Evolutionary conservation across 1,140 invertebrate genomes (phyloP).

Genomic region (Bombus ignitus): DNA sequence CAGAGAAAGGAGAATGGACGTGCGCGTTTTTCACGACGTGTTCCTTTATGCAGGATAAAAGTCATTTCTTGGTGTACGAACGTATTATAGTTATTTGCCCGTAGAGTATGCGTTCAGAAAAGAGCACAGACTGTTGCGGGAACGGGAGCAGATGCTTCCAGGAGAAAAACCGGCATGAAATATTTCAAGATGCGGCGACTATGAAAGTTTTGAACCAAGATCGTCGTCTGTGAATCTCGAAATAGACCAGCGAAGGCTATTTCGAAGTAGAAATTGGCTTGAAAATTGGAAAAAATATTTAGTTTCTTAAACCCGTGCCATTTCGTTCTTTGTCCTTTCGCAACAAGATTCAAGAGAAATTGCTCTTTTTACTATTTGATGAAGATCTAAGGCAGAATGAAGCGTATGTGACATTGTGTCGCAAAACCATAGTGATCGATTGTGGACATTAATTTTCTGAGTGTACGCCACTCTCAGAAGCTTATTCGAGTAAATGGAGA

Average conservation of each 20-base stretch:
- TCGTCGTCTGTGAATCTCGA: neutral
- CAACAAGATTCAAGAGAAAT: neutral
- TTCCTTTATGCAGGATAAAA: constrained; percentile 6
- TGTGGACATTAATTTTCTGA: too few relatives aligned
- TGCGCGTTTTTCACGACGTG: neutral
- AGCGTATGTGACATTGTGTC: too few relatives aligned
- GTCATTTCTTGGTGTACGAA: neutral
- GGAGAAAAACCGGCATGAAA: neutral
- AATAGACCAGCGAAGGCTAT: neutral
- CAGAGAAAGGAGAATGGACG: neutral
- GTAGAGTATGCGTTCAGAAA: neutral
- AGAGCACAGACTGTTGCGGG: neutral
- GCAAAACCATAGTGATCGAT: too few relatives aligned
- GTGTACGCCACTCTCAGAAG: too few relatives aligned
- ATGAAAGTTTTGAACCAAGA: neutral
- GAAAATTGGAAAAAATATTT: neutral
- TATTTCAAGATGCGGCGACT: neutral
- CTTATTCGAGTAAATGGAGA: too few relatives aligned
- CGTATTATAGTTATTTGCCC: neutral
- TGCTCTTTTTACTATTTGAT: too few relatives aligned
- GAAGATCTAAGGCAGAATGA: too few relatives aligned
- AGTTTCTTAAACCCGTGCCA: too few relatives aligned
- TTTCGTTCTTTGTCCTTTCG: neutral
- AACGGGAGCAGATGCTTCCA: neutral
- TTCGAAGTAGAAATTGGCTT: neutral